These are phyloP conservation scores for Drosophila hamatofila DNA, from an alignment of 2,888 invertebrate species.

Conservation along the genomic window DNA sequence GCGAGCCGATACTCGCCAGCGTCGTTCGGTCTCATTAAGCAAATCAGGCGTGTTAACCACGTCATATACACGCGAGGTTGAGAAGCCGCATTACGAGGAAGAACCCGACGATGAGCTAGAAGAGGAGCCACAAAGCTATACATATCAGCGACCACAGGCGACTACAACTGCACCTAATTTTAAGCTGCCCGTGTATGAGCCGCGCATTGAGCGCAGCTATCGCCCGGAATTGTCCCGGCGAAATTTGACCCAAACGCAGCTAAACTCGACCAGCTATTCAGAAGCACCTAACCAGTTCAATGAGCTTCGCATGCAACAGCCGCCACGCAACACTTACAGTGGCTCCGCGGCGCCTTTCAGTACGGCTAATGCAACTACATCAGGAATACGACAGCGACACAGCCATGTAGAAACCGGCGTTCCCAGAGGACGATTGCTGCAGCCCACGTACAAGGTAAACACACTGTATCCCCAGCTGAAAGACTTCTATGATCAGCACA, in stretches of 20 bases:
- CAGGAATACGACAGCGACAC: conserved; percentile 29
- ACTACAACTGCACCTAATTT: conserved; percentile 8
- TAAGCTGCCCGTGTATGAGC: conserved; percentile 34
- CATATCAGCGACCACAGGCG: conserved; percentile 54
- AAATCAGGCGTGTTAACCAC: conserved; percentile 82
- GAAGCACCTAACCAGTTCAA: conserved; percentile 24
- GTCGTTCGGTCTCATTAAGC: conserved; percentile 77
- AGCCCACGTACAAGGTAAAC: conserved; percentile 62
- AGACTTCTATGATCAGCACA: conserved; percentile 58
- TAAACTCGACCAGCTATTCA: conserved; percentile 64
- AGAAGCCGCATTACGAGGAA: conserved; percentile 49
- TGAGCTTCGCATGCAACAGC: neutral
- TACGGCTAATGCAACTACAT: neutral
- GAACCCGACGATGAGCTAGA: conserved; percentile 39
- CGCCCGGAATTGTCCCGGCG: conserved; percentile 26
- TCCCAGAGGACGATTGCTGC: conserved; percentile 49
- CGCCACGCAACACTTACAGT: conserved; percentile 44
- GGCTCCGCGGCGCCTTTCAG: conserved; percentile 59
- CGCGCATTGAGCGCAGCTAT: conserved; percentile 37
- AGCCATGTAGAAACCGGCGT: conserved; percentile 37
- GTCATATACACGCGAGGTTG: conserved; percentile 77
- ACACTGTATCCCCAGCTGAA: conserved; percentile 63
- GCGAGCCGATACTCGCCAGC: conserved; percentile 30
- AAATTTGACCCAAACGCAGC: conserved; percentile 52
- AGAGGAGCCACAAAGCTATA: conserved; percentile 56